phyloP scores from a whole-genome alignment of 2,797 vertebrate genomes.

The Sitta carolinensis region DNA sequence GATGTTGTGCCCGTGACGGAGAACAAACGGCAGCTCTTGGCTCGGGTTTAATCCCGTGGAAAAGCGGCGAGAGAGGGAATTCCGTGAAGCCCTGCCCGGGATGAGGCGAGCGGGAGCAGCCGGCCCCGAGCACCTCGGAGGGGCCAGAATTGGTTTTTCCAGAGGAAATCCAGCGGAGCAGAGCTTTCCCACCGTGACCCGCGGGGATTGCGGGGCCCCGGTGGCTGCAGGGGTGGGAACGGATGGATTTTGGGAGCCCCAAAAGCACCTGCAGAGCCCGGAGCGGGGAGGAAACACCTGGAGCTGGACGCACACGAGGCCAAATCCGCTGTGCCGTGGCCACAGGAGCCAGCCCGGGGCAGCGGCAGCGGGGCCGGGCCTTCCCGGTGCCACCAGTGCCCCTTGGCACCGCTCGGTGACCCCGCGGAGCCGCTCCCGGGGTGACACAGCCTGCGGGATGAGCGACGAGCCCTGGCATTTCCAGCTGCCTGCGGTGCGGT shows the following conservation, averaged over 20 bases:
- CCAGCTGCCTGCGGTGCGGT: not conserved
- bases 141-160: not conserved
- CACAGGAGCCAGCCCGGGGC: not conserved
- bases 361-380: no score
- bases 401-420: not conserved
- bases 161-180: not conserved
- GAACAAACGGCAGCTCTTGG: not conserved
- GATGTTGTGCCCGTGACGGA: not conserved
- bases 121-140: fast-evolving
- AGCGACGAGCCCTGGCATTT: not conserved
- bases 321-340: fast-evolving
- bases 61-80: not conserved
- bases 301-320: fast-evolving
- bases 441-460: not conserved
- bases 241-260: not conserved
- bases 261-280: not conserved
- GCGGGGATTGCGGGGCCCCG: fast-evolving
- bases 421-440: not conserved
- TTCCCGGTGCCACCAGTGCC: not conserved
- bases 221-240: fast-evolving
- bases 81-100: not conserved
- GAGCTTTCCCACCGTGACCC: not conserved
- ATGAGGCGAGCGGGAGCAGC: not conserved
- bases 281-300: not conserved
- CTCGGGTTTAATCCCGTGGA: not conserved